phyloP scores from a whole-genome alignment of 2,797 vertebrate species.

The Heteromormyrus szaboi region DNA sequence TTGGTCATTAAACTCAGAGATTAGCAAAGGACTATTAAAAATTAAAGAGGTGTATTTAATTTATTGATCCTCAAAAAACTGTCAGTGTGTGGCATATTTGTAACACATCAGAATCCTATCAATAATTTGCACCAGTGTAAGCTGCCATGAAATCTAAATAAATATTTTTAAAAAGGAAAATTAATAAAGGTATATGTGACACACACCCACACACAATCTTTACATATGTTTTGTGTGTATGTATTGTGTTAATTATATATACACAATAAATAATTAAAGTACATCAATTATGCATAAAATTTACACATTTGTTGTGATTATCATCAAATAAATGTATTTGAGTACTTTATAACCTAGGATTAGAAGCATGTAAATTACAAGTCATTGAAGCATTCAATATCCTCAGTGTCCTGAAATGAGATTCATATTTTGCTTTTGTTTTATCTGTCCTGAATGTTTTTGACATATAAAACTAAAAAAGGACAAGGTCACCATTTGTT shows the following conservation, averaged over 20 bases:
- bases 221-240: background rate
- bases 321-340: background rate
- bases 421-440: background rate
- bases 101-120: conserved; percentile 32
- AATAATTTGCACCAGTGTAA: conserved; percentile 31
- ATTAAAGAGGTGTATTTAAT: conserved; percentile 51
- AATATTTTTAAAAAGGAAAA: background rate
- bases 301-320: background rate
- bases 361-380: background rate
- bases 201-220: background rate
- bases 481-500: background rate
- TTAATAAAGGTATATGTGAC: background rate
- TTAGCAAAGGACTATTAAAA: conserved; percentile 48
- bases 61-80: conserved; percentile 50
- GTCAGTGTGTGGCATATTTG: conserved; percentile 39
- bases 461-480: background rate
- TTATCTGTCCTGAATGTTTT: background rate
- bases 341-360: background rate
- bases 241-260: background rate
- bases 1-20: conserved; percentile 43
- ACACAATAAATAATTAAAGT: background rate
- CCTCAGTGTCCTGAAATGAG: background rate
- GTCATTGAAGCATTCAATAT: background rate
- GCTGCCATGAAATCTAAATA: conserved; percentile 25
- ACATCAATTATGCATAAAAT: background rate